phyloP scores from a whole-genome alignment of 2,888 invertebrate species.

The Drosophila nr. fundita region DNA sequence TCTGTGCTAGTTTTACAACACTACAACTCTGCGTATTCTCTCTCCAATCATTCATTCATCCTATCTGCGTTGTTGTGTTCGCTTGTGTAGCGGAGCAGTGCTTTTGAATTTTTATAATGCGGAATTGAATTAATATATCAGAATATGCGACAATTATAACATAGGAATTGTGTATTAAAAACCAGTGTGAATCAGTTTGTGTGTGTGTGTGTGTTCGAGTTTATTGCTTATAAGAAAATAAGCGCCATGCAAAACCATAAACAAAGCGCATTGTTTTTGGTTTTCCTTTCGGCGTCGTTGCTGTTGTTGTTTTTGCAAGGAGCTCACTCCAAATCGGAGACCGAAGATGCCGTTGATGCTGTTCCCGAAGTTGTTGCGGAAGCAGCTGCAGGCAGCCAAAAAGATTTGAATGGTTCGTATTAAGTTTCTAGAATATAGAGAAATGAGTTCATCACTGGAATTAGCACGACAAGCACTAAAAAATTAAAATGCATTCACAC shows the following conservation, averaged over 20 bases:
- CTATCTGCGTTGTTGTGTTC: constrained; percentile 42
- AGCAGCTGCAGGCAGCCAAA: constrained; percentile 34
- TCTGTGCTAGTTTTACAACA: constrained; percentile 25
- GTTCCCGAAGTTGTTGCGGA: constrained; percentile 40
- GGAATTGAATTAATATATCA: constrained; percentile 10
- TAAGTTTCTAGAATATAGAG: constrained; percentile 22
- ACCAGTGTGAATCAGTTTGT: constrained; percentile 13
- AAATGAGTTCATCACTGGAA: constrained; percentile 67
- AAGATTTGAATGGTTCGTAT: constrained; percentile 65
- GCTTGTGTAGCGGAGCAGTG: constrained; percentile 17
- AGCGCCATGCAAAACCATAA: constrained; percentile 44
- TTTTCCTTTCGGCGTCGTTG: constrained; percentile 46
- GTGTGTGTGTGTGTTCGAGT: constrained; percentile 17
- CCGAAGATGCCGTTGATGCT: constrained; percentile 36
- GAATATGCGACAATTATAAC: constrained; percentile 53
- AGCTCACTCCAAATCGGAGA: constrained; percentile 30
- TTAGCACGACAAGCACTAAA: constrained; percentile 38
- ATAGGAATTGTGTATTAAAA: constrained; percentile 14
- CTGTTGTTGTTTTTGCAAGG: constrained; percentile 55
- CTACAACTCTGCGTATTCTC: constrained; percentile 10
- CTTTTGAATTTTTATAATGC: constrained; percentile 1
- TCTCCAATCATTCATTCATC: constrained; percentile 47
- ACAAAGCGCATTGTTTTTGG: constrained; percentile 44
- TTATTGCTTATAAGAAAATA: constrained; percentile 8
- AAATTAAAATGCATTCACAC: constrained; percentile 49